Conservation (phyloP, 2,113 vertebrate species). For the Coturnix japonica region DNA sequence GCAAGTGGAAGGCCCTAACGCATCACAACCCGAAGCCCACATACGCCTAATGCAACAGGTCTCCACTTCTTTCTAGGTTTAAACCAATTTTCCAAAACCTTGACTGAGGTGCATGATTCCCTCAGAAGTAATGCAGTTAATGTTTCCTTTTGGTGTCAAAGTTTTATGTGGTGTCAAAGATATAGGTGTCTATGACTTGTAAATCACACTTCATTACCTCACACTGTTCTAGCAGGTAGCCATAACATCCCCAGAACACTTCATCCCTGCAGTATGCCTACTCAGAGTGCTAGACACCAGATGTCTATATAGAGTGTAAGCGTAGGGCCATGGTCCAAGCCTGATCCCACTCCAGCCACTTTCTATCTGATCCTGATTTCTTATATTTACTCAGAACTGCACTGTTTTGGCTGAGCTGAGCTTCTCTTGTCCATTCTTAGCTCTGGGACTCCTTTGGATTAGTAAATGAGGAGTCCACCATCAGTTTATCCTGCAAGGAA, state of each 20-base stretch:
- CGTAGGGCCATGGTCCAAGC: not conserved
- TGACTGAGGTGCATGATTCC: not conserved
- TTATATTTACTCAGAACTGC: not conserved
- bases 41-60: no score
- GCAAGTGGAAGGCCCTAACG: no score
- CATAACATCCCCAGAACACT: not conserved
- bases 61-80: not conserved
- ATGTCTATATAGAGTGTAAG: not conserved
- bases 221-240: not conserved
- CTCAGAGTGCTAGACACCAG: not conserved
- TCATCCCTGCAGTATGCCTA: not conserved
- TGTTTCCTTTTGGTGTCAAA: fast-evolving
- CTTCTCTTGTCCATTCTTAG: not conserved
- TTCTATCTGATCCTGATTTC: not conserved
- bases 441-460: not conserved
- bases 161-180: not conserved
- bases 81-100: not conserved
- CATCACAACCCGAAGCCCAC: no score
- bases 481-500: not conserved
- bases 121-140: fast-evolving
- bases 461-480: not conserved
- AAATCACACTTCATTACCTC: not conserved
- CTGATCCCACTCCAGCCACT: fast-evolving
- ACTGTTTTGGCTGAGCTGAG: not conserved
- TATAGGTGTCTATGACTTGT: not conserved